Percentiles rank a stretch among this genome's conserved stretches.
phyloP scores from a whole-genome alignment of 2,113 vertebrate species.

The Plecotus auritus region DNA sequence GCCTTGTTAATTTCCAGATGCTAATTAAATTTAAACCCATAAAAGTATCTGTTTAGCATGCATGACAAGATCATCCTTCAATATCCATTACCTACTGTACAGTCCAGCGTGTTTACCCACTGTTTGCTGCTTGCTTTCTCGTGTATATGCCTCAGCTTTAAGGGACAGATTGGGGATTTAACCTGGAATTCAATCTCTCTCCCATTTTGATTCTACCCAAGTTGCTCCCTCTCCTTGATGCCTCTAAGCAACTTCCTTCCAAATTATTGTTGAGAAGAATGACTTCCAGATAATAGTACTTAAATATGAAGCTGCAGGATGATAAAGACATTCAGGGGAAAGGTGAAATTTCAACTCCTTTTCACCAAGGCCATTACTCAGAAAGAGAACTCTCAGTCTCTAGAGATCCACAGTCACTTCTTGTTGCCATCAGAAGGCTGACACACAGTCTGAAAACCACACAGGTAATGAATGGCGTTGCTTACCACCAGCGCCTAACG shows the following conservation, averaged over 20 bases:
- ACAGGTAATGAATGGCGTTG: not conserved
- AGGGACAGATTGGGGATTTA: slow-evolving; percentile 69
- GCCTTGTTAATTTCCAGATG: slow-evolving; percentile 83
- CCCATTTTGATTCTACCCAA: slow-evolving; percentile 66
- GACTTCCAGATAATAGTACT: slow-evolving; percentile 68
- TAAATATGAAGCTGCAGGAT: slow-evolving; percentile 65
- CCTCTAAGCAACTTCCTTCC: slow-evolving; percentile 75
- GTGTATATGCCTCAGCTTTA: slow-evolving; percentile 72
- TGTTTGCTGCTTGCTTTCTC: slow-evolving; percentile 76
- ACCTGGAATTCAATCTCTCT: slow-evolving; percentile 60
- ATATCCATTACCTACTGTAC: slow-evolving; percentile 78
- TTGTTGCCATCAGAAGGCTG: slow-evolving; percentile 22
- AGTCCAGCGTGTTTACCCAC: slow-evolving; percentile 75
- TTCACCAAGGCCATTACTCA: slow-evolving; percentile 25
- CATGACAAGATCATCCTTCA: slow-evolving; percentile 77
- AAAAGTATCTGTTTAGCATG: slow-evolving; percentile 82
- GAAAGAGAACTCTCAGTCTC: slow-evolving; percentile 41
- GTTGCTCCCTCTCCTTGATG: slow-evolving; percentile 60
- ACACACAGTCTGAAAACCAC: slow-evolving; percentile 41
- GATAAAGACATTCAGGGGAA: slow-evolving; percentile 36
- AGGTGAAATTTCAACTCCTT: slow-evolving; percentile 47
- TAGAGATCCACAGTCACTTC: slow-evolving; percentile 21
- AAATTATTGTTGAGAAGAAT: slow-evolving; percentile 54
- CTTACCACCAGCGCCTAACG: slow-evolving; percentile 39
- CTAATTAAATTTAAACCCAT: slow-evolving; percentile 84